Evolutionary conservation across 1,140 invertebrate genomes (phyloP), one percentile per base, ranked within the genome.

Genomic region (Zaprionus capensis): DNA sequence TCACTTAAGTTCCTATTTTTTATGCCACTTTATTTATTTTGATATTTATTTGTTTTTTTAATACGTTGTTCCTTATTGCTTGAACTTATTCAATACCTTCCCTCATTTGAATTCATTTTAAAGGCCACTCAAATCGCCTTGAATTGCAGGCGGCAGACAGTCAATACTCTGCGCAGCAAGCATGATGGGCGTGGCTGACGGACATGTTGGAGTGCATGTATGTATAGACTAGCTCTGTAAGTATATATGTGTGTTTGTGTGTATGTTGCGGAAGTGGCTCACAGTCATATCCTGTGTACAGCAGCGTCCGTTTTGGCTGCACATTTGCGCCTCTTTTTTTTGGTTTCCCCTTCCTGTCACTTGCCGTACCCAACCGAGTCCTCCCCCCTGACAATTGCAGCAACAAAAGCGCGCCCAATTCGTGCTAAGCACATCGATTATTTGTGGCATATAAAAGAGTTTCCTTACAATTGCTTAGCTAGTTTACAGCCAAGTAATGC

Each of bases 221-320:
- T 34, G 31, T 11, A 34, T 11, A 34, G 31, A 34, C 9, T 4
- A 34, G 9, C 56, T 51, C 44, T 68, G 4, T 14, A 14, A 14
- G 15, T 55, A 1, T 7, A 2, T 38, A 26, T 56, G 36, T 56
- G 15, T 68, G 31, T 65, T 34, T 53, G 15, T 22, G 17, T 62
- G 57, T 73, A 44, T 59, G 26, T 53, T 31, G 70, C 78, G 78
- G 78, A 80, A 70, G 71, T 78, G 71, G 78, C 76, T 74, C 75
- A 78, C 70, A 80, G 75, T 80, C 78, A 80, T 80, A 78, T 80
- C 78, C 78, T 78, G 78, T 80, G 77, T 71, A 76, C 24, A 44
- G 55, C 63, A 73, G 58, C 73, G 71, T 73, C 57, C 71, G 75
- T 64, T 76, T 76, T 65, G 59, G 67, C 72, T 75, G 61, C 67